Evolutionary conservation across 2,113 vertebrate genomes (phyloP).

Genomic region (Callorhinus ursinus): DNA sequence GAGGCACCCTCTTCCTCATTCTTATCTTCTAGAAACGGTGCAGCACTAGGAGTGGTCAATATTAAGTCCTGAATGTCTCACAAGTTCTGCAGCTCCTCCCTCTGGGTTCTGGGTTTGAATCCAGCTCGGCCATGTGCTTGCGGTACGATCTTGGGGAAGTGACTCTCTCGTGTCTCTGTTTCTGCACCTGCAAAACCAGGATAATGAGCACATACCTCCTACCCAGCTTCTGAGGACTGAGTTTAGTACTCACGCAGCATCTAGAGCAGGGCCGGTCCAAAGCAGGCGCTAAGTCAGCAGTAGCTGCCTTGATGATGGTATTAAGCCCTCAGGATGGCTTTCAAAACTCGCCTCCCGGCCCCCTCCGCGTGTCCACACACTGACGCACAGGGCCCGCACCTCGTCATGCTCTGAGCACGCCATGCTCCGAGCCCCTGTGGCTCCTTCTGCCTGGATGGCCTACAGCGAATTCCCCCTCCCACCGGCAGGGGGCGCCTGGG

Average conservation of each 20-base stretch:
- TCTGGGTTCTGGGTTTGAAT: not conserved
- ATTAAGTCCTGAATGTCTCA: not conserved
- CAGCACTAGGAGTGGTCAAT: not conserved
- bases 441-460: not conserved
- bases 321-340: not conserved
- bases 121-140: not conserved
- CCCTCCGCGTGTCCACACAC: fast-evolving
- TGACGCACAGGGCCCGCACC: too few relatives aligned
- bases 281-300: not conserved
- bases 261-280: not conserved
- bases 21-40: not conserved
- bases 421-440: not conserved
- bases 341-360: fast-evolving
- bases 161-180: not conserved
- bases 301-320: too few relatives aligned
- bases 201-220: not conserved
- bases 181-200: not conserved
- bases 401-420: not conserved
- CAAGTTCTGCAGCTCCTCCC: not conserved
- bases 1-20: not conserved
- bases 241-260: not conserved
- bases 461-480: not conserved
- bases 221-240: not conserved
- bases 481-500: not conserved
- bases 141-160: not conserved